phyloP scores from a whole-genome alignment of 2,113 vertebrate species.

The Cheilinus undulatus region DNA sequence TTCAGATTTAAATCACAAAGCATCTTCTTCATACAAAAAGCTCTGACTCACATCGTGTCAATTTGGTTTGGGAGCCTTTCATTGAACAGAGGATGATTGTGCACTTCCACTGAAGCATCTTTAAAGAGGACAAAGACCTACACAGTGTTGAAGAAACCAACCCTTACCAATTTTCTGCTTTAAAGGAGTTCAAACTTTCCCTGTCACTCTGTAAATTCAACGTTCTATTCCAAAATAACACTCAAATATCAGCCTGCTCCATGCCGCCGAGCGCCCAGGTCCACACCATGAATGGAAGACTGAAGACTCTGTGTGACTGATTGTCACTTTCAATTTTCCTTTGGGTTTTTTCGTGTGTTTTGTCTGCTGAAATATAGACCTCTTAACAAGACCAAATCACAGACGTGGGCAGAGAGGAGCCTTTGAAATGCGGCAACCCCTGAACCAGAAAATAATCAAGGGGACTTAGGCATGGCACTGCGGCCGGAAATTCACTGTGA shows the following conservation, averaged over 20 bases:
- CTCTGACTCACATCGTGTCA: constrained; percentile 29
- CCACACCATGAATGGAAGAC: constrained; percentile 48
- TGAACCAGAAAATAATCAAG: constrained; percentile 82
- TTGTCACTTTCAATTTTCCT: constrained; percentile 72
- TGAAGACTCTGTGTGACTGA: constrained; percentile 69
- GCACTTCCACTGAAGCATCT: constrained; percentile 56
- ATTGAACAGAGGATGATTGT: constrained; percentile 39
- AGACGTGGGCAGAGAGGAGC: constrained; percentile 62
- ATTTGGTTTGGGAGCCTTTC: constrained; percentile 33
- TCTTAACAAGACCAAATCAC: constrained; percentile 63
- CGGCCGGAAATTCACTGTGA: constrained; percentile 79
- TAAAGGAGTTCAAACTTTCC: constrained; percentile 32
- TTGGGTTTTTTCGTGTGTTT: constrained; percentile 52
- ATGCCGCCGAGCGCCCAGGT: constrained; percentile 17
- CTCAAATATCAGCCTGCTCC: constrained; percentile 58
- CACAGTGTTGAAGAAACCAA: constrained; percentile 26
- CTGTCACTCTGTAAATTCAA: constrained; percentile 39
- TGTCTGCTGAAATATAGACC: constrained; percentile 64
- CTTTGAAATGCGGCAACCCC: constrained; percentile 76
- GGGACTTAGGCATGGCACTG: constrained; percentile 77
- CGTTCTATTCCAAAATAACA: constrained; percentile 50
- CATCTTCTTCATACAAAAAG: constrained; percentile 6
- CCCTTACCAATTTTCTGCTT: constrained; percentile 9
- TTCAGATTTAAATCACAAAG: constrained; percentile 21
- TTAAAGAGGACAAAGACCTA: constrained; percentile 56